Base-by-base conservation (phyloP, 2,113 vertebrate species). In the Marmota monax region DNA sequence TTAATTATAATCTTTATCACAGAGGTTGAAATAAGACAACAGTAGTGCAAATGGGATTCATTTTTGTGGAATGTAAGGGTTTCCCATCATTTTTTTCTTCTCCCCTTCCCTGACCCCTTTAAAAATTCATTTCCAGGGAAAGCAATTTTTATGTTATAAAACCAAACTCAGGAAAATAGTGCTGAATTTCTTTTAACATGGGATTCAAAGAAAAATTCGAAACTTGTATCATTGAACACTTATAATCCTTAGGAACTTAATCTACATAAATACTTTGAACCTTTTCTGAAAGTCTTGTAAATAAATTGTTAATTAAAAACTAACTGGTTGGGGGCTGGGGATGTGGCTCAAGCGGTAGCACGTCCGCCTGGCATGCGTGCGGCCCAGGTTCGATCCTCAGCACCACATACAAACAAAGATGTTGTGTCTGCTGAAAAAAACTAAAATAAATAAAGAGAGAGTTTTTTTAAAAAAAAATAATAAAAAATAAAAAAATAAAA, bases 1-100 rank as follows among this genome's bases (percentile, higher is more conserved):
- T 84, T 96, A 88, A 82, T 90, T 94, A 61, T 82, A 82, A 73
- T 92, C 58, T 92, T 84, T 87, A 74, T 92, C 42, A 92, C 76
- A 79, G 39, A 93, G 17, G 63, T 85, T 65, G 56, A 93, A 95
- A 42, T 96, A 32, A 78, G 34, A 84, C 37, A 82, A 48, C 34
- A 80, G 18, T 22, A 65, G 23, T 96, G 48, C 80, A 92, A 88
- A 80, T 70, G 65, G 12, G 18, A 79, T 84, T 89, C 6, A 48
- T 58, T 92, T 93, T 92, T 96, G 85, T 84, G 78, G 73, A 92
- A 39, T 90, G 4, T 86, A 78, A 56, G 18, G 22, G 4, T 20
- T 91, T 77, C 32, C 7, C 9, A 45, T 22, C 13, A 37, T 89
- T 93, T 53, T 88, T 34, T 95, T 87, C 37, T 86, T 83, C 16